Evolutionary conservation across 2,113 vertebrate genomes (phyloP).

Genomic region (Machaerirhynchus nigripectus): DNA sequence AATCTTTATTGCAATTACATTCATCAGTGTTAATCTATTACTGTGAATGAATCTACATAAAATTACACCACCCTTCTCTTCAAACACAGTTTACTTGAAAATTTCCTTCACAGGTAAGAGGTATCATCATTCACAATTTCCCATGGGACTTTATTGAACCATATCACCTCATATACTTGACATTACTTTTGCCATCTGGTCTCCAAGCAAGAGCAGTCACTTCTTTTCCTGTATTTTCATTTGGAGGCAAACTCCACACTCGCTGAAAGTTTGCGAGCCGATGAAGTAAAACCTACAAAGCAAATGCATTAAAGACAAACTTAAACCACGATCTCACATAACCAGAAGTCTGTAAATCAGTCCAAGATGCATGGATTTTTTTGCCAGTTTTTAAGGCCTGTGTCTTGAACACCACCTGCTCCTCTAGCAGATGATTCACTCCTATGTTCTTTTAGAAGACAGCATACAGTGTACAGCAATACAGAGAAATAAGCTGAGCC

Average conservation of each 20-base stretch:
- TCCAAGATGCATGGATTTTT: background rate
- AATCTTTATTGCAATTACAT: background rate
- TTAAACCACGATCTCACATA: background rate
- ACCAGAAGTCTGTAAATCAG: background rate
- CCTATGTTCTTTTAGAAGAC: background rate
- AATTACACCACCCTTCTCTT: background rate
- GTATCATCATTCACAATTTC: background rate
- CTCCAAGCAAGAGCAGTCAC: conserved; percentile 94
- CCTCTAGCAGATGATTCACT: background rate
- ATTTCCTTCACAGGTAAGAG: background rate
- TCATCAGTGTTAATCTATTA: background rate
- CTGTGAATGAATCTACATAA: background rate
- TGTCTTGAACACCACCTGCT: background rate
- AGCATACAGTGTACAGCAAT: background rate
- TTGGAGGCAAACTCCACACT: conserved; percentile 94
- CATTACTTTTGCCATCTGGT: conserved; percentile 97
- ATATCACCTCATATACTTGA: background rate
- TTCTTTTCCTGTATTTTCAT: conserved; percentile 93
- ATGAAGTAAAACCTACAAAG: conserved; percentile 88
- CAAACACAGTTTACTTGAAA: background rate
- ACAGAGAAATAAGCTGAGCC: background rate
- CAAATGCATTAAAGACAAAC: background rate
- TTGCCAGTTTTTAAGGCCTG: background rate
- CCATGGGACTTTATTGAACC: background rate
- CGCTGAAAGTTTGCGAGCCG: conserved; percentile 93